Conservation (phyloP, 2,113 vertebrate genomes). For the Laticauda laticaudata region DNA sequence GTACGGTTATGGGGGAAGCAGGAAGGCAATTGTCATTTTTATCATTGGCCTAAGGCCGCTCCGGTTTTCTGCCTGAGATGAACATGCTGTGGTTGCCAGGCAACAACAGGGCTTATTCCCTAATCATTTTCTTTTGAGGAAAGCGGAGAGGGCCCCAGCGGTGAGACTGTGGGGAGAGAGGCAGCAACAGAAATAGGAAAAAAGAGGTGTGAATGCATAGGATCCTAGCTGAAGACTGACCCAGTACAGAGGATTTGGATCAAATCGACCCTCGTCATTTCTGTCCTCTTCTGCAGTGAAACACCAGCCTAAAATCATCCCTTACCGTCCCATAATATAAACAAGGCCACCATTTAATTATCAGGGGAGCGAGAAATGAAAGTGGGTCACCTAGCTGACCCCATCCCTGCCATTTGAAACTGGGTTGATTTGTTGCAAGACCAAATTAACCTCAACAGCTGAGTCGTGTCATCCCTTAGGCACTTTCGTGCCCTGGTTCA, state of each 20-base stretch:
- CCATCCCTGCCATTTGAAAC: not conserved
- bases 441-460: not conserved
- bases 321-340: not conserved
- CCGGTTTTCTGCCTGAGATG: not conserved
- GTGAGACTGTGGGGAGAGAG: not conserved
- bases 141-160: not conserved
- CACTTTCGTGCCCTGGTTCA: not conserved
- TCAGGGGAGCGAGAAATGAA: not conserved
- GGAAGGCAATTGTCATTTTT: not conserved
- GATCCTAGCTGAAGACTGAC: not conserved
- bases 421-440: not conserved
- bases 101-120: conserved; percentile 5
- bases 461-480: not conserved
- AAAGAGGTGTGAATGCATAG: not conserved
- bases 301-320: not conserved
- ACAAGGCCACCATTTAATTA: not conserved
- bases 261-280: not conserved
- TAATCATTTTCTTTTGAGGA: not conserved
- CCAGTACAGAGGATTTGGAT: not conserved
- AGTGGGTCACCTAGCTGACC: not conserved
- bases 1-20: not conserved
- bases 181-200: not conserved
- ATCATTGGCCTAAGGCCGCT: not conserved
- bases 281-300: not conserved
- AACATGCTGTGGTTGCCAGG: conserved; percentile 4